A percentile compares a stretch with the other conserved stretches of the same genome.
Evolutionary conservation across 2,797 vertebrate genomes (phyloP).

Genomic region (Poecilia wingei): DNA sequence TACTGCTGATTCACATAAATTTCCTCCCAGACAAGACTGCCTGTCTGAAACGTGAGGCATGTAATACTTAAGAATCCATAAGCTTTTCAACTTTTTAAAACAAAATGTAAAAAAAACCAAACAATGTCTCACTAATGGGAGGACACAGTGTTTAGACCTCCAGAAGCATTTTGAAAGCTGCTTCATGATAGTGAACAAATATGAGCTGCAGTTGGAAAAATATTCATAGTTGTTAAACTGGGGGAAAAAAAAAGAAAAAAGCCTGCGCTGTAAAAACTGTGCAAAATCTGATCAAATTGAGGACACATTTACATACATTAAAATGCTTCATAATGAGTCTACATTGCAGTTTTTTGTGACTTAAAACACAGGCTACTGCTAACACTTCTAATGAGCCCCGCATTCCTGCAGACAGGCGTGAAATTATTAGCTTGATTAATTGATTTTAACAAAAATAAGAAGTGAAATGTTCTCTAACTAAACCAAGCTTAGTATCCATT

Average conservation of each 20-base stretch:
- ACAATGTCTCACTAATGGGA: constrained; percentile 8
- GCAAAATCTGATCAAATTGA: neutral
- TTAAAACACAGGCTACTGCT: neutral
- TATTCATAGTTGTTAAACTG: neutral
- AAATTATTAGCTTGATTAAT: neutral
- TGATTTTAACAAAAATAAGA: neutral
- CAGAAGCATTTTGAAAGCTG: neutral
- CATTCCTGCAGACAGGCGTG: neutral
- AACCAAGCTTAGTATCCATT: neutral
- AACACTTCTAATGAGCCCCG: neutral
- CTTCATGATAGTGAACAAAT: neutral
- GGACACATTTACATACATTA: neutral
- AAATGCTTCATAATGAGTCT: neutral
- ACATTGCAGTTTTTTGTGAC: neutral
- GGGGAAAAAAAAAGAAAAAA: neutral
- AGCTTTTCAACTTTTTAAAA: constrained; percentile 22
- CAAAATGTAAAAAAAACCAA: neutral
- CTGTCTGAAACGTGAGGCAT: constrained; percentile 42
- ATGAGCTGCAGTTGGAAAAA: neutral
- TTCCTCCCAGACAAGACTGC: constrained; percentile 32
- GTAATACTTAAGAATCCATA: constrained; percentile 31
- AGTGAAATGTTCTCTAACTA: neutral
- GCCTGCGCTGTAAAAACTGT: neutral
- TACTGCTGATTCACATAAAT: constrained; percentile 73
- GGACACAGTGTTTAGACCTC: neutral